Evolutionary conservation across 1,140 invertebrate genomes (phyloP).

Genomic region (Hormaphis cornu): DNA sequence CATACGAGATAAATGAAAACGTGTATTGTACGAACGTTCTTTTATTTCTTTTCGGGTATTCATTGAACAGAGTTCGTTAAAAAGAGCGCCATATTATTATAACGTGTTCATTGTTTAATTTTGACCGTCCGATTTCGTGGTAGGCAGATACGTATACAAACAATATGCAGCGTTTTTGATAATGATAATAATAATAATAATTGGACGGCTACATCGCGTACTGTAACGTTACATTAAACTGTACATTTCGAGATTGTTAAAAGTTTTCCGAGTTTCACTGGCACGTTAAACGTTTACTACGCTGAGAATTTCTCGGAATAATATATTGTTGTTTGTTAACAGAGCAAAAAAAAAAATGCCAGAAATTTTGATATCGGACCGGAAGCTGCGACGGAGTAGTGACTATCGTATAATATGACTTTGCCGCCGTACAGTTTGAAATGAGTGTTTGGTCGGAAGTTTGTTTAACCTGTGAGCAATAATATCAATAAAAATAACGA

Average conservation of each 20-base stretch:
- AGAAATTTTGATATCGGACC: too few species aligned
- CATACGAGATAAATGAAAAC: background rate
- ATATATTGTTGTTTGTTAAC: background rate
- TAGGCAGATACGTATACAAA: too few species aligned
- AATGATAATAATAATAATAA: background rate
- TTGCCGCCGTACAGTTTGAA: too few species aligned
- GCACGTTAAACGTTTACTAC: background rate
- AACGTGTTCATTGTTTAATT: background rate
- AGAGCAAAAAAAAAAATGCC: too few species aligned
- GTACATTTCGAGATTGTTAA: background rate
- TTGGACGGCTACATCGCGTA: too few species aligned
- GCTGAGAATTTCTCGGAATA: too few species aligned
- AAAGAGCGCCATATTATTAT: background rate
- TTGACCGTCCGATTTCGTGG: background rate
- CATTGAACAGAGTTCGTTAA: background rate
- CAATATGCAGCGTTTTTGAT: background rate
- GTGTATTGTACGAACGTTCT: background rate
- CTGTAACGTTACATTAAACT: background rate
- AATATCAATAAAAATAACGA: too few species aligned
- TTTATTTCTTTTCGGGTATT: background rate
- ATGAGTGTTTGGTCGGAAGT: too few species aligned
- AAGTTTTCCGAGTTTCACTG: background rate
- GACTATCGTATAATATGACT: too few species aligned
- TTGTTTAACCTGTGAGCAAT: too few species aligned
- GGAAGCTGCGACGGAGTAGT: too few species aligned